phyloP scores from a whole-genome alignment of 2,888 invertebrate genomes.

The Bembecia ichneumoniformis region DNA sequence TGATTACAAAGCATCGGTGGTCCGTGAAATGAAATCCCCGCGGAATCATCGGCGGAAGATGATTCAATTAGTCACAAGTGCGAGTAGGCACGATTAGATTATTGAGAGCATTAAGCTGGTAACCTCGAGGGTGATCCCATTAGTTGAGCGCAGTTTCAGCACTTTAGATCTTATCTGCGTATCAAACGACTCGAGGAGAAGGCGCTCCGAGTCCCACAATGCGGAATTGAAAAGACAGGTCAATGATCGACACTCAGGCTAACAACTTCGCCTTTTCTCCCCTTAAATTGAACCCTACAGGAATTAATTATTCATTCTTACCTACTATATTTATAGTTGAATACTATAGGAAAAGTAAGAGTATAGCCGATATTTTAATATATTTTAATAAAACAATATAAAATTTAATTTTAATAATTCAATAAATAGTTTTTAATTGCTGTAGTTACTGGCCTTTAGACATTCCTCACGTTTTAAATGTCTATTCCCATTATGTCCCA shows the following conservation, averaged over 20 bases:
- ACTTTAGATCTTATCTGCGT: slow-evolving; percentile 18
- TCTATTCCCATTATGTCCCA: too few species aligned
- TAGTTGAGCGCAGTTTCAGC: slow-evolving; percentile 14
- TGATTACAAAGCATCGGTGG: background rate
- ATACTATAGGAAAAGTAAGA: too few species aligned
- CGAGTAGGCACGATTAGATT: slow-evolving; percentile 17
- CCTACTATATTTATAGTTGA: too few species aligned
- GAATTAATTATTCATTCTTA: slow-evolving; percentile 5
- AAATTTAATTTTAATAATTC: too few species aligned
- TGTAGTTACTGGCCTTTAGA: too few species aligned
- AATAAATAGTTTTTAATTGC: too few species aligned
- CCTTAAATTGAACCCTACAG: too few species aligned
- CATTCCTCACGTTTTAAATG: too few species aligned
- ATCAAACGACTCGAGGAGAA: slow-evolving; percentile 15
- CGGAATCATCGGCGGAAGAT: background rate
- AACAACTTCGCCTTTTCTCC: slow-evolving; percentile 3
- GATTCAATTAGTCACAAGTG: slow-evolving; percentile 10
- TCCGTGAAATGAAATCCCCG: background rate
- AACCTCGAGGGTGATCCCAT: slow-evolving; percentile 18
- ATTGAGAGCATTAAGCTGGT: slow-evolving; percentile 16
- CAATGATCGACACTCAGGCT: slow-evolving; percentile 29
- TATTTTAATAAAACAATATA: too few species aligned
- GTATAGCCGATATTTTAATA: too few species aligned
- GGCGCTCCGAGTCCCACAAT: slow-evolving; percentile 17
- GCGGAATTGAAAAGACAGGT: slow-evolving; percentile 33